Percentiles rank a stretch among this genome's conserved stretches.
Evolutionary conservation across 1,140 invertebrate species (phyloP).

Genomic region (Epicauta chinensis): DNA sequence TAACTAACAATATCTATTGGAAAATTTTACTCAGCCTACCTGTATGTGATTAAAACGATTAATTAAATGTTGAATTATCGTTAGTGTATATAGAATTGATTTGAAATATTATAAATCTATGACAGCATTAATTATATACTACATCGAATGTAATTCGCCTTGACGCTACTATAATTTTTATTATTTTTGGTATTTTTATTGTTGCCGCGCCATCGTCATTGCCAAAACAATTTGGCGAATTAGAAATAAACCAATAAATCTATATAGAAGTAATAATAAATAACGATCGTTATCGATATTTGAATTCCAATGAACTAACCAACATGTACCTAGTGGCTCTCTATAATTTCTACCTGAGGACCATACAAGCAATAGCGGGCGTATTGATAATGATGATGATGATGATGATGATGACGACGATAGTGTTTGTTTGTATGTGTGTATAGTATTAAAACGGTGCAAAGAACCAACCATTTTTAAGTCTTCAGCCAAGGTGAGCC

Average conservation of each 20-base stretch:
- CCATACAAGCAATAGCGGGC: slow-evolving; percentile 2
- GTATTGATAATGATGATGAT: slow-evolving; percentile 6
- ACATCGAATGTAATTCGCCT: no score
- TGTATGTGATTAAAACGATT: no score
- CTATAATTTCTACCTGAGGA: no score
- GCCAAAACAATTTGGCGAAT: slow-evolving; percentile 9
- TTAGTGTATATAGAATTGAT: no score
- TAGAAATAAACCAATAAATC: slow-evolving; percentile 23
- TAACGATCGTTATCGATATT: slow-evolving; percentile 27
- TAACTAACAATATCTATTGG: no score
- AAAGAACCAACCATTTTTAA: slow-evolving; percentile 19
- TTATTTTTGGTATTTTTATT: no score
- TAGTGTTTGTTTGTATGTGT: neutral
- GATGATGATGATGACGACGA: neutral
- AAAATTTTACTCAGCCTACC: no score
- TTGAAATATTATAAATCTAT: no score
- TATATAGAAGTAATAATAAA: slow-evolving; percentile 23
- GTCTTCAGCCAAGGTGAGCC: slow-evolving; percentile 28
- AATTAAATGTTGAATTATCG: no score
- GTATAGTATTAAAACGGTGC: slow-evolving; percentile 15
- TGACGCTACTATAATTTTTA: no score
- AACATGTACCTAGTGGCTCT: slow-evolving; percentile 5
- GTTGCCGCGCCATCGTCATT: no score
- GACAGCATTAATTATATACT: no score
- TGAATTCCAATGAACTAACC: slow-evolving; percentile 16